Base-by-base conservation (phyloP, 1,140 invertebrate genomes). In the Pseudobourletiella spinata region DNA sequence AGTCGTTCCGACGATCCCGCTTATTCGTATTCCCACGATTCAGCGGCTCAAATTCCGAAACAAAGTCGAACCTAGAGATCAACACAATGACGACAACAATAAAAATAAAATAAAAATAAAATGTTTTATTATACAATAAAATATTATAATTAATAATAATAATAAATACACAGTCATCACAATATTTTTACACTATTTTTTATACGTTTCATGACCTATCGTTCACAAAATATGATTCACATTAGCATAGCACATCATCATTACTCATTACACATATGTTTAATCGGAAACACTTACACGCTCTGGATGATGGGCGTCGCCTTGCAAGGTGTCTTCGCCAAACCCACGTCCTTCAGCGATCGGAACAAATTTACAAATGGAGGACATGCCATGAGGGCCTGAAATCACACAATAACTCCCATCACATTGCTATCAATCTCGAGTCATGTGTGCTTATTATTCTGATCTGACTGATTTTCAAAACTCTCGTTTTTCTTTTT, bases 321-420 rank as follows among this genome's bases (percentile, higher is more conserved):
- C 64, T 75, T 76, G 57, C 80, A 81, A 11, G 81, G 74, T 76
- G 61, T 74, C 72, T 70, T 77, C 74, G 57, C 83, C 79, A 70
- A 82, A 28, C 46, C 46, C 79, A 6, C 83, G 81, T 67, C 88
- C n/a, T 72, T 70, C 42, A 82, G 62, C 43, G 84, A 82, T 68
- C 83, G 85, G 66, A 96, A 77, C 71, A 95, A 79, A 78, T 95
- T 92, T 73, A 91, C 95, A 77, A 97, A 91, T 0, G 92, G 90
- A 18, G 92, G 88, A 75, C 92, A 96, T 25, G 89, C 91, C 0
- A 96, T 78, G 52, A 96, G 76, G 0, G 92, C 91, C 78, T 69
- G 32, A 39, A 39, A 39, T 39, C 32, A 39, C n/a, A 11, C 32
- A 39, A 39, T n/a, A n/a, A n/a, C n/a, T n/a, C n/a, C n/a, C n/a